Evolutionary conservation across 2,888 invertebrate species (phyloP), one percentile per base, ranked within the genome.

Genomic region (Hydriomena furcata): DNA sequence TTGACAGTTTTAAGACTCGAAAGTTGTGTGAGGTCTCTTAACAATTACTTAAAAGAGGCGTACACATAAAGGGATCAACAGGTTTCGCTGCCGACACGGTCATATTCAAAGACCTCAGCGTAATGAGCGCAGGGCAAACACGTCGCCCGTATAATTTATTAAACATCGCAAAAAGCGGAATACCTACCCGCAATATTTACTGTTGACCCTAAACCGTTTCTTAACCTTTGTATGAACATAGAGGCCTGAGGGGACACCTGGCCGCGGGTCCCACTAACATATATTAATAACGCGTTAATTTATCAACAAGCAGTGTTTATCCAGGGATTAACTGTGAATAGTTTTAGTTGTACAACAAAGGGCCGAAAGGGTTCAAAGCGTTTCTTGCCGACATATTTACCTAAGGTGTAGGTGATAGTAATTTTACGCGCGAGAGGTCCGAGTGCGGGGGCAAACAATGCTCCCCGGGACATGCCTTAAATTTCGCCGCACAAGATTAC

Each of bases 311-410:
- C 82, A 80, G 82, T 89, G 89, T 89, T 88, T 90, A 88, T 87
- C 85, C 87, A 79, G 82, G 85, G 89, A 89, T 90, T 88, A 89
- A 82, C 88, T 82, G 86, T 79, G 87, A 89, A 90, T 90, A 90
- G 89, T 90, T 90, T 88, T 84, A 88, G 89, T 88, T 85, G 84
- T 80, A 89, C 86, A 89, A 89, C 89, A 90, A 90, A 89, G 89
- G 88, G 74, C 79, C 71, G 74, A 76, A 82, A 86, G 89, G 89
- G 89, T 90, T 89, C 89, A 90, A 90, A 90, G 89, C 84, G 83
- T 88, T 88, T 90, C 89, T 89, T 89, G 88, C 79, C 86, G 84
- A 88, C 89, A 90, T 90, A 90, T 90, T 90, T 90, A 89, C 89
- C 84, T 87, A 82, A 84, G 84, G 86, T 84, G 79, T 75, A 84